These are phyloP conservation scores for Hemistola chrysoprasaria DNA, from an alignment of 2,888 invertebrate genomes.

Conservation along the genomic window DNA sequence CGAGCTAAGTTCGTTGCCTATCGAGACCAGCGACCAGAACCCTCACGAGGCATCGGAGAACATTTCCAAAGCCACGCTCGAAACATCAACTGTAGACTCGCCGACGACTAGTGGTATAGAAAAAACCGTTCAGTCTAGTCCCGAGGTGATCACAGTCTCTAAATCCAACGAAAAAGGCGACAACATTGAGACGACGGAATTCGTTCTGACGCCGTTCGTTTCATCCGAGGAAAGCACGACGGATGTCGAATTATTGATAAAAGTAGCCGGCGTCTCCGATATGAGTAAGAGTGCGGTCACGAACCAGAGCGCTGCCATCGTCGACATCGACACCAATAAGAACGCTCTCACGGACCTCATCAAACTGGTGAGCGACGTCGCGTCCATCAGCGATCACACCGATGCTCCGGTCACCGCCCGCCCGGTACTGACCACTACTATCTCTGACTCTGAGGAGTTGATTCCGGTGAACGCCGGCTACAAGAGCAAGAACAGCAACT, in stretches of 20 bases:
- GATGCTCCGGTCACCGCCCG: constrained; percentile 37
- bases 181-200: constrained; percentile 67
- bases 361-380: constrained; percentile 71
- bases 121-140: constrained; percentile 40
- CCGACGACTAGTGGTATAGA: constrained; percentile 33
- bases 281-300: constrained; percentile 57
- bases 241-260: constrained; percentile 64
- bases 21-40: constrained; percentile 73
- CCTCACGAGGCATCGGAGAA: constrained; percentile 60
- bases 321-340: constrained; percentile 49
- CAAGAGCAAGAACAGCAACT: constrained; percentile 72
- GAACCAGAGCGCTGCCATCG: constrained; percentile 52
- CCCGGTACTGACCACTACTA: constrained; percentile 42
- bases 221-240: constrained; percentile 67
- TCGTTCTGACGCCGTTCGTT: constrained; percentile 54
- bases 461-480: constrained; percentile 71
- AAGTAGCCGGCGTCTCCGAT: constrained; percentile 50
- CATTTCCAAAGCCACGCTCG: constrained; percentile 46
- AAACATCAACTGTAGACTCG: constrained; percentile 45
- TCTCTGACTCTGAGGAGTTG: constrained; percentile 69
- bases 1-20: constrained; percentile 68
- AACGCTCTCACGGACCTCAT: constrained; percentile 67
- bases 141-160: constrained; percentile 51
- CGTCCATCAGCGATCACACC: constrained; percentile 67
- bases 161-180: constrained; percentile 48